Conservation (phyloP, 1,140 invertebrate genomes). For the Phenacoccus solenopsis region DNA sequence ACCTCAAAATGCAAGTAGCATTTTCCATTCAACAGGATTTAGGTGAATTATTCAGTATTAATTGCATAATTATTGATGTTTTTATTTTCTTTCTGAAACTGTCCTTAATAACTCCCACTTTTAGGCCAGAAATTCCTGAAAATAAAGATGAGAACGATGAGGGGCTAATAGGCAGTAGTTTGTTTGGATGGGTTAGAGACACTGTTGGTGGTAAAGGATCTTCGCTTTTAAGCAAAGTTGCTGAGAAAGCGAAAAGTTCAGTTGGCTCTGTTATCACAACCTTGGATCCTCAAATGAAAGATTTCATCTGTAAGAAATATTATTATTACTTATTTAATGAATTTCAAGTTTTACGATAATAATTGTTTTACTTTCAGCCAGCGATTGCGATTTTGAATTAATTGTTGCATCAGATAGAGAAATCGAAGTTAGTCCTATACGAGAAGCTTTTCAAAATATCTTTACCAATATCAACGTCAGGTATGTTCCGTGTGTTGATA, state of each 20-base stretch:
- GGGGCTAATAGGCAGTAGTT: not conserved
- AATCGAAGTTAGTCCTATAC: constrained; percentile 57
- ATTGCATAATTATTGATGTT: not conserved
- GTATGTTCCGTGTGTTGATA: constrained; percentile 17
- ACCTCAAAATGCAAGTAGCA: not conserved
- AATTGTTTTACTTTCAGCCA: constrained; percentile 19
- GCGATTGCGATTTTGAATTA: constrained; percentile 46
- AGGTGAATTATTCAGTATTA: not conserved
- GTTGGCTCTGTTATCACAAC: constrained; percentile 78
- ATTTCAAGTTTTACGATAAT: not conserved
- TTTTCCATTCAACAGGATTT: not conserved
- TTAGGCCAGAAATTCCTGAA: no score
- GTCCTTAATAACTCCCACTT: no score
- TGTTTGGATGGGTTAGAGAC: constrained; percentile 41
- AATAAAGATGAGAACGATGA: no score
- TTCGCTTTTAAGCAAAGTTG: constrained; percentile 41
- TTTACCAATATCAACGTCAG: constrained; percentile 35
- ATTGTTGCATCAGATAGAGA: constrained; percentile 67
- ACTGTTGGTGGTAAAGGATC: constrained; percentile 38
- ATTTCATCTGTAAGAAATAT: constrained; percentile 59
- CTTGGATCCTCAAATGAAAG: constrained; percentile 79
- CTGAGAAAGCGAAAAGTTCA: constrained; percentile 69
- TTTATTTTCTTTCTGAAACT: no score
- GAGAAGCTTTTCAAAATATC: constrained; percentile 67
- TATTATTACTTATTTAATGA: constrained; percentile 27